Base-by-base conservation (phyloP, 2,797 vertebrate genomes). In the Micropoecilia bifurca region DNA sequence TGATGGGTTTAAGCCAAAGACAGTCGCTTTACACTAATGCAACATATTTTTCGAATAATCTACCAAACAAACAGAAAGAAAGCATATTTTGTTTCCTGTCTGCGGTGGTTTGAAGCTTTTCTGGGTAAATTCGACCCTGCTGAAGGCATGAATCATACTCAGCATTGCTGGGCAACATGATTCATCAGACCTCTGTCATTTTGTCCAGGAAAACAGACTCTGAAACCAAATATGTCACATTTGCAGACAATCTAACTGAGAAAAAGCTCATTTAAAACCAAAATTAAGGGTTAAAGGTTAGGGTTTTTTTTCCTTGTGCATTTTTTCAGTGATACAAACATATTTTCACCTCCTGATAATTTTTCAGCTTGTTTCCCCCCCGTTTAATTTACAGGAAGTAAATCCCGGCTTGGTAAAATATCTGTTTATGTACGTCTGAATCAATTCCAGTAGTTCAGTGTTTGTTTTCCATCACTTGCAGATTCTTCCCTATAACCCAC, bases 111-210 rank as follows among this genome's bases (percentile, higher is more conserved):
- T 71, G 36, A 30, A 50, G 74, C 76, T 88, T 84, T 80, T 71
- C 77, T 22, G 80, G 74, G 81, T 85, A 82, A 85, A 86, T 81
- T 84, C 63, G 74, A 78, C 77, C 78, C 74, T 74, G 88, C 83
- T 78, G 79, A 85, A 89, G 83, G 83, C 75, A 88, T 91, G 92
- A 93, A 90, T 93, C 90, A 91, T 80, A 77, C 81, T 80, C 85
- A 71, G 78, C 84, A 71, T 88, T 55, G 77, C 89, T 76, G 80
- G 85, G 77, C 84, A 85, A 83, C 86, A 79, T 93, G 91, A 92
- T 86, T 93, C 90, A 93, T 91, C 91, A 89, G 89, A 87, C 80
- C 91, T 86, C 75, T 89, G 81, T 88, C 80, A 84, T 88, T 85
- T 81, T 80, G 80, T 87, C 87, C 90, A 78, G 80, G 87, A 89